Base-by-base conservation (phyloP, 1,140 invertebrate species). In the Saccostrea echinata region DNA sequence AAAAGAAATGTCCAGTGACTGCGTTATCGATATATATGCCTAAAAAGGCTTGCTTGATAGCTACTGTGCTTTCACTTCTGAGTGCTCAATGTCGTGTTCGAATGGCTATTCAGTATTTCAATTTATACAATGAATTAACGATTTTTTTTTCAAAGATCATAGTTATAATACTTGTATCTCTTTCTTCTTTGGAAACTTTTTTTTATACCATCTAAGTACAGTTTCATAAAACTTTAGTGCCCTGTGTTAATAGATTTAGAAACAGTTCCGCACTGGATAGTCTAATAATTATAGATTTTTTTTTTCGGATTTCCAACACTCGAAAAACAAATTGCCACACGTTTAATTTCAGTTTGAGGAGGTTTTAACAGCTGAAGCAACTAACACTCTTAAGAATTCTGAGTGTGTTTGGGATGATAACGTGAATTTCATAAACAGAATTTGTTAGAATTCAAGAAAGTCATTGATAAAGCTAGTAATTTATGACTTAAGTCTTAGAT, bases 301-400 rank as follows among this genome's bases (percentile, higher is more conserved):
- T 76, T 35, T 33, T 30, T 30, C 68, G 24, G 24, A 76, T 27
- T 76, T 33, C 68, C 68, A 76, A 76, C 68, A 76, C 68, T 76
- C 68, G 68, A 33, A 76, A 76, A 76, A 76, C 68, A 76, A 76
- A 76, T 76, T 76, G 68, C 68, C 68, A 76, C 68, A 76, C 68
- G 68, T 76, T 76, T 76, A 76, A 76, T 76, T 76, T 76, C 68
- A 16, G 24, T 76, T 76, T 76, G 68, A 27, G 27, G 68, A 76
- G 68, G 68, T 76, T 76, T 76, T 76, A 76, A 76, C 68, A 76
- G 68, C 68, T 76, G 68, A 76, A 76, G 24, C 68, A 33, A 76
- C 68, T 76, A 76, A 76, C 27, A 33, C 68, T 76, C 68, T 33
- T 30, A 33, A 76, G 68, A 76, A 76, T 76, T 76, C 27, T 76